Percentiles rank a stretch among this genome's conserved stretches.
These are phyloP conservation scores for Neelides sp. DNA, from an alignment of 1,140 invertebrate genomes.

Conservation along the genomic window DNA sequence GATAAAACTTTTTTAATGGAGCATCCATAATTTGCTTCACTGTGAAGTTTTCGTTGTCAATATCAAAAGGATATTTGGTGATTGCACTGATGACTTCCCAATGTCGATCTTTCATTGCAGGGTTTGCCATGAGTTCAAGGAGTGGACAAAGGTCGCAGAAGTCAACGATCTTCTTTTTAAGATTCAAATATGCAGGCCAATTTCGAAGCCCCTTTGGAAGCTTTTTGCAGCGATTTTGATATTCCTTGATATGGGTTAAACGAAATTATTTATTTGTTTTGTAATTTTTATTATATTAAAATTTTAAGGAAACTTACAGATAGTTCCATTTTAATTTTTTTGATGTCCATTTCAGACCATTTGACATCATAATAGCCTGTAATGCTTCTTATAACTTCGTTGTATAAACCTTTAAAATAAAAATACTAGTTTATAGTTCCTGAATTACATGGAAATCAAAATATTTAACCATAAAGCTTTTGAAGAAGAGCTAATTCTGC, in stretches of 20 bases:
- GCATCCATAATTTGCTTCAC: conserved; percentile 70
- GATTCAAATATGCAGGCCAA: conserved; percentile 73
- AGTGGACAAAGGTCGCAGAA: conserved; percentile 78
- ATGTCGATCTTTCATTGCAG: conserved; percentile 76
- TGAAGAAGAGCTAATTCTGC: conserved; percentile 71
- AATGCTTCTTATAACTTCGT: conserved; percentile 63
- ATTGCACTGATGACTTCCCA: conserved; percentile 64
- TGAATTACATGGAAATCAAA: no score
- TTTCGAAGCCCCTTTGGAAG: conserved; percentile 43
- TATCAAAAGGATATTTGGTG: conserved; percentile 58
- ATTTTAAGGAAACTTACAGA: no score
- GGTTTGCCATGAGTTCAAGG: conserved; percentile 76
- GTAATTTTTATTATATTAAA: conserved; percentile 62
- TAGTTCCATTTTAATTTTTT: conserved; percentile 63
- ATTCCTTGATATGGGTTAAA: no score
- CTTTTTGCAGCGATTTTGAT: conserved; percentile 49
- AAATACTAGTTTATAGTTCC: no score
- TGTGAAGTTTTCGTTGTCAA: conserved; percentile 64
- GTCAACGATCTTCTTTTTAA: conserved; percentile 79
- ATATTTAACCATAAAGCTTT: conserved; percentile 65
- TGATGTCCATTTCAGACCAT: conserved; percentile 72
- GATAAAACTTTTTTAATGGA: conserved; percentile 60
- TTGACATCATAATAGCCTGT: conserved; percentile 70
- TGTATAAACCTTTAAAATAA: no score
- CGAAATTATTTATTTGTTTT: no score